Conservation (phyloP, 2,797 vertebrate genomes). For the Psittacula echo region DNA sequence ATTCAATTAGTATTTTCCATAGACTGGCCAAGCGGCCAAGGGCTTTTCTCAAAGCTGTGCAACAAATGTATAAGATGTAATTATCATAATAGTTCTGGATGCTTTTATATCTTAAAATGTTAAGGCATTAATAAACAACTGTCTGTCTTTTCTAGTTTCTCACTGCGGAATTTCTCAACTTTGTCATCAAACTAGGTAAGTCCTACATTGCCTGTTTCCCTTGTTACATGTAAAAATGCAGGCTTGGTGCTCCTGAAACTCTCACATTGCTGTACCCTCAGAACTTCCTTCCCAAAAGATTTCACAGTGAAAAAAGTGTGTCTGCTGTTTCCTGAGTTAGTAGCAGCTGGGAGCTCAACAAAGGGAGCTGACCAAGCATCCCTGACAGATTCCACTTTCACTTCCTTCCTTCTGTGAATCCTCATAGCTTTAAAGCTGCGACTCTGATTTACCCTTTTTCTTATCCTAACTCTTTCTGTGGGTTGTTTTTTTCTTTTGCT, state of each 20-base stretch:
- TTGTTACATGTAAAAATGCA: neutral
- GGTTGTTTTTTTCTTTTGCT: neutral
- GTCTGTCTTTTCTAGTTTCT: constrained; percentile 79
- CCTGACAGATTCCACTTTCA: neutral
- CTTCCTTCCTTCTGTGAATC: constrained; percentile 5
- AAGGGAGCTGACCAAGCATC: constrained; percentile 6
- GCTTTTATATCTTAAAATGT: neutral
- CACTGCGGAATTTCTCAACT: constrained; percentile 83
- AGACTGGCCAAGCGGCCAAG: neutral
- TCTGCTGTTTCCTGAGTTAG: constrained; percentile 2
- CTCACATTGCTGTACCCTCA: neutral
- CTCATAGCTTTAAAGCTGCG: neutral
- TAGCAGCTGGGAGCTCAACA: neutral
- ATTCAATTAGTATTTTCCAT: neutral
- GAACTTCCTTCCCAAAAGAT: constrained; percentile 37
- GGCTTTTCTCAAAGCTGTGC: neutral
- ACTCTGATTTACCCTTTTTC: neutral
- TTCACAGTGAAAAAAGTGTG: neutral
- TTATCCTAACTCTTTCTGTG: neutral
- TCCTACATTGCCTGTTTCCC: neutral
- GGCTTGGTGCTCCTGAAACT: neutral
- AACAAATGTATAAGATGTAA: neutral
- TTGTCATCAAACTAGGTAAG: constrained; percentile 83
- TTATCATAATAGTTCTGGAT: neutral
- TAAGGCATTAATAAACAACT: neutral